Evolutionary conservation across 2,797 vertebrate species (phyloP).

Genomic region (Cebuella pygmaea): DNA sequence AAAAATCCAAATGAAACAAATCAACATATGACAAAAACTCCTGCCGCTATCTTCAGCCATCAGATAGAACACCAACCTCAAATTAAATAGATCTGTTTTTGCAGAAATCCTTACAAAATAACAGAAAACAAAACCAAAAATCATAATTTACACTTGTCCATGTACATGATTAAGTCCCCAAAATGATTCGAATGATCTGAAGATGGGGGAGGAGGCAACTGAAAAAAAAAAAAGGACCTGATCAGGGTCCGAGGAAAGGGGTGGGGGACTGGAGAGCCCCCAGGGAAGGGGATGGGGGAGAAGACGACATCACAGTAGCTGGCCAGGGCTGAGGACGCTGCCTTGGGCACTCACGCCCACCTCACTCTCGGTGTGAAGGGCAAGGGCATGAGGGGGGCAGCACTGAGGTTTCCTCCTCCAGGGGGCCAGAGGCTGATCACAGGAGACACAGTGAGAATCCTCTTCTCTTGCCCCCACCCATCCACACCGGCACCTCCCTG

Average conservation of each 20-base stretch:
- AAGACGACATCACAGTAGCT: slow-evolving; percentile 72
- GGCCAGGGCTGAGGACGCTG: slow-evolving; percentile 70
- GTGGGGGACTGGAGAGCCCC: not conserved
- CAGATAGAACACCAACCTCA: slow-evolving; percentile 52
- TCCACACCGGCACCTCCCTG: not conserved
- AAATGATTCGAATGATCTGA: slow-evolving; percentile 68
- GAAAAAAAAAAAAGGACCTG: slow-evolving; percentile 15
- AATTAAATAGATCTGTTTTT: slow-evolving; percentile 82
- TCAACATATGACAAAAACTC: slow-evolving; percentile 47
- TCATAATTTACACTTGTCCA: slow-evolving; percentile 92
- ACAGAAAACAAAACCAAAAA: slow-evolving; percentile 63
- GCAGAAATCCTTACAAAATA: slow-evolving; percentile 75
- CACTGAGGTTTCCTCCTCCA: not conserved
- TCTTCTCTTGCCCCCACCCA: not conserved
- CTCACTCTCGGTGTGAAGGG: not conserved
- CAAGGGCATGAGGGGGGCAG: not conserved
- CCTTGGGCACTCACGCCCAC: not conserved
- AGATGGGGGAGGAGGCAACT: slow-evolving; percentile 39
- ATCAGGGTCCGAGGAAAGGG: not conserved
- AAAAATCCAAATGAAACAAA: slow-evolving; percentile 69
- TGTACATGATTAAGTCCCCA: slow-evolving; percentile 87
- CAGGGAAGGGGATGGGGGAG: not conserved
- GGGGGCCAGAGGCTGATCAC: not conserved
- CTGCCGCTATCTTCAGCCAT: slow-evolving; percentile 62
- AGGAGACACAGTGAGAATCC: not conserved